Conservation (phyloP, 2,113 vertebrate genomes). For the Piliocolobus tephrosceles region DNA sequence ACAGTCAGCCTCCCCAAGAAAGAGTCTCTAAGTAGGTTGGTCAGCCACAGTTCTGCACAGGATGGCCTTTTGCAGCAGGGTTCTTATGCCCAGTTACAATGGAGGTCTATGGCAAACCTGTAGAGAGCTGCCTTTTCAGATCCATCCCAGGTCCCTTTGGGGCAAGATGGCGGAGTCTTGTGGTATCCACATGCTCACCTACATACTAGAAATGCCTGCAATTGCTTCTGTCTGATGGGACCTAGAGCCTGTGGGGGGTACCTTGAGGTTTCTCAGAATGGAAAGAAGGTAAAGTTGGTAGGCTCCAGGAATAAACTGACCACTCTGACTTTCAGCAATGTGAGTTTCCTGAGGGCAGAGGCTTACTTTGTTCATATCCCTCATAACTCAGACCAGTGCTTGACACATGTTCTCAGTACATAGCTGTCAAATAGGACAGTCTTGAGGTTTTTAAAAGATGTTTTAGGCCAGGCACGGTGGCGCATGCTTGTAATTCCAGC, state of each 20-base stretch:
- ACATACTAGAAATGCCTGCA: neutral
- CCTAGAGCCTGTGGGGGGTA: neutral
- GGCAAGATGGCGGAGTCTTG: neutral
- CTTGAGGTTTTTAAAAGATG: neutral
- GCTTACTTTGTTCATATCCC: neutral
- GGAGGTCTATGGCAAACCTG: neutral
- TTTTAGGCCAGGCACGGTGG: no score
- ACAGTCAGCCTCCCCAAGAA: neutral
- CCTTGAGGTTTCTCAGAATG: neutral
- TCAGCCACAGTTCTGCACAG: neutral
- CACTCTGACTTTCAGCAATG: neutral
- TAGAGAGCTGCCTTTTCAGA: neutral
- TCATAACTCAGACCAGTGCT: neutral
- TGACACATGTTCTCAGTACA: neutral
- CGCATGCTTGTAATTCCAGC: no score
- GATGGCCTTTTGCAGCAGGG: no score
- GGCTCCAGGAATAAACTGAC: neutral
- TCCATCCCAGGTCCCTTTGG: neutral
- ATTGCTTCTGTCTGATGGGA: neutral
- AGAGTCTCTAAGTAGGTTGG: neutral
- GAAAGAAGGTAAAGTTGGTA: neutral
- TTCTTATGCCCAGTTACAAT: neutral
- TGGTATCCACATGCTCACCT: neutral
- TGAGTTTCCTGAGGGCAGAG: neutral
- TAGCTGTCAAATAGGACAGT: neutral